Evolutionary conservation across 2,113 vertebrate species (phyloP), one percentile per base, ranked within the genome.

Genomic region (Gymnogyps californianus): DNA sequence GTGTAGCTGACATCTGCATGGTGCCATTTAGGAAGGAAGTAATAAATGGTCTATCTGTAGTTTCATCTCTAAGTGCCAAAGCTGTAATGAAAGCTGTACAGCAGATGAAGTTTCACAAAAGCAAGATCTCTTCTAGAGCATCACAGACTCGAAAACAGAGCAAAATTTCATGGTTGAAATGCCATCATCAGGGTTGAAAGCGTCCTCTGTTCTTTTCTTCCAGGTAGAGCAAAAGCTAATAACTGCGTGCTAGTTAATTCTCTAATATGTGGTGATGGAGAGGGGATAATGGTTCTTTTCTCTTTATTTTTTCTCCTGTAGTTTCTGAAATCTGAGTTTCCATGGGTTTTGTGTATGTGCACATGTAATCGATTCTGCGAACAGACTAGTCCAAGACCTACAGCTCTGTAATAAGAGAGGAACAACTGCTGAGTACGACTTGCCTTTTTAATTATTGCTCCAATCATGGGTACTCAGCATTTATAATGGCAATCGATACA

Each of bases 381-480:
- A 82, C 55, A 78, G 79, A 46, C 74, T 16, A 19, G 69, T 65
- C 81, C 64, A 66, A 55, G 79, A 51, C 89, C 65, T 61, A 15
- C 47, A 47, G 51, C 44, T 89, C 83, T 90, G 4, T 42, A 62
- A 28, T 64, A 65, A 40, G 3, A 86, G 64, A 82, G 79, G 47
- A 80, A 34, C 42, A 52, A 51, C 67, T 79, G 70, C 58, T 0
- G 7, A 75, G 7, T 57, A 14, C 2, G 6, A 81, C 80, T 96
- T 90, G 89, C 84, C 67, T 89, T 94, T 87, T 93, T 96, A 96
- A 95, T 96, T 96, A 97, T 80, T 7, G 1, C 51, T 93, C 89
- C 90, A 90, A 26, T 96, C 75, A 38, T 9, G 70, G 38, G 19
- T 93, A 66, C 92, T 97, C 93, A 76, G 65, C 76, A 58, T 95